Conservation (phyloP, 2,888 invertebrate genomes). For the Seira ritae region DNA sequence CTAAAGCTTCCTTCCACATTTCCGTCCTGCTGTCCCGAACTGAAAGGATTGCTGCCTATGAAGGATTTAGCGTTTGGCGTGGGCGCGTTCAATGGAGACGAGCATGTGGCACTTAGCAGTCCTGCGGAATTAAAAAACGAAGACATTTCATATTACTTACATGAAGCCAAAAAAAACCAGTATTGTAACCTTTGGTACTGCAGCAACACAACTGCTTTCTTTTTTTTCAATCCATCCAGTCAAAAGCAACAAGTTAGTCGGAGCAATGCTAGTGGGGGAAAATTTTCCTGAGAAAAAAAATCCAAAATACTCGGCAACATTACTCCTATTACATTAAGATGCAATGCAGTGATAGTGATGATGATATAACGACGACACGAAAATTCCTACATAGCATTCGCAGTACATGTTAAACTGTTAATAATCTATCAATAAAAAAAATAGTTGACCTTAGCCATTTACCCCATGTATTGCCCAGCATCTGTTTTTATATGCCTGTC, state of each 20-base stretch:
- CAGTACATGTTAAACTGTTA: no score
- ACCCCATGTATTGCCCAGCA: background rate
- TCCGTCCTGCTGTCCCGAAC: constrained; percentile 42
- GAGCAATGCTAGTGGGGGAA: constrained; percentile 12
- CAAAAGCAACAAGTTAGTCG: constrained; percentile 50
- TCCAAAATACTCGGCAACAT: constrained; percentile 37
- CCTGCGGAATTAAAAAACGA: constrained; percentile 61
- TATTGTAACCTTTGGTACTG: no score
- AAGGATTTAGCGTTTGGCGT: constrained; percentile 48
- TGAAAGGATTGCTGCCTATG: constrained; percentile 38
- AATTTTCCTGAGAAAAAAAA: constrained; percentile 51
- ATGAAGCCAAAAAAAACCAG: background rate
- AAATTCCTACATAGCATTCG: no score
- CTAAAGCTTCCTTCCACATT: constrained; percentile 42
- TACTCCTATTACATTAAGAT: no score
- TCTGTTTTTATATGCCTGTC: background rate
- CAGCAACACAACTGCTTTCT: background rate
- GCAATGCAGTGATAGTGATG: no score
- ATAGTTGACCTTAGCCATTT: constrained; percentile 24
- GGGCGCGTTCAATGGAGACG: constrained; percentile 47
- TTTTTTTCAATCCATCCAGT: background rate
- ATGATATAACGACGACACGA: no score
- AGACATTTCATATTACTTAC: background rate
- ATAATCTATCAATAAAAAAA: background rate
- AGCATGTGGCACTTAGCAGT: constrained; percentile 72